Base-by-base conservation (phyloP, 2,797 vertebrate species). In the Xenops minutus region DNA sequence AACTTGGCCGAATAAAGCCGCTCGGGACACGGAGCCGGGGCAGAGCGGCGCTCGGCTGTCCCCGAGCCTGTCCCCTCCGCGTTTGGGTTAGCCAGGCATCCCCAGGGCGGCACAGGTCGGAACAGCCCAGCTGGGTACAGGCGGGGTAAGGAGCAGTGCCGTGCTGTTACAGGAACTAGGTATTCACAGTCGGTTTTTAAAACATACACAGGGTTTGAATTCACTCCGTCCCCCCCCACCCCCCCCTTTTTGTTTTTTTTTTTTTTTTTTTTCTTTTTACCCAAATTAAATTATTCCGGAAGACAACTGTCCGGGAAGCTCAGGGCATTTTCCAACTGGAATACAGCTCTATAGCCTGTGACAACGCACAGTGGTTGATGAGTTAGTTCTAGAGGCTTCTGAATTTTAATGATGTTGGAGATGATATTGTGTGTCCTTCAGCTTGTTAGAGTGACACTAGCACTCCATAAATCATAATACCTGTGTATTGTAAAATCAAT, bases 391-490 rank as follows among this genome's bases (percentile, higher is more conserved):
- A 98, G 99, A 99, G 98, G 98, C 98, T 99, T 99, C 99, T 99
- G 99, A 99, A 99, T 99, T 99, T 99, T 99, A 99, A 99, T 99
- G 99, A 99, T 99, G 99, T 99, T 99, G 98, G 98, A 99, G 99
- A 99, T 99, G 99, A 99, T 99, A 99, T 99, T 99, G 99, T 99
- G 99, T 99, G 99, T 99, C 99, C 99, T 99, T 99, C 99, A 99
- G 99, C 99, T 99, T 99, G 99, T 99, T 99, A 99, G 99, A 99
- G 99, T 99, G 99, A 99, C 99, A 99, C 99, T 97, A 98, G 98
- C 99, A 99, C 99, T 99, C 99, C 99, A 99, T 99, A 99, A 99
- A 99, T 99, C 99, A 99, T 99, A 99, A 99, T 99, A 99, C 99
- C 99, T 99, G 98, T 98, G 99, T 99, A 99, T 99, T 99, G 99